phyloP scores from a whole-genome alignment of 2,113 vertebrate species.

The Thinocorus orbignyianus region DNA sequence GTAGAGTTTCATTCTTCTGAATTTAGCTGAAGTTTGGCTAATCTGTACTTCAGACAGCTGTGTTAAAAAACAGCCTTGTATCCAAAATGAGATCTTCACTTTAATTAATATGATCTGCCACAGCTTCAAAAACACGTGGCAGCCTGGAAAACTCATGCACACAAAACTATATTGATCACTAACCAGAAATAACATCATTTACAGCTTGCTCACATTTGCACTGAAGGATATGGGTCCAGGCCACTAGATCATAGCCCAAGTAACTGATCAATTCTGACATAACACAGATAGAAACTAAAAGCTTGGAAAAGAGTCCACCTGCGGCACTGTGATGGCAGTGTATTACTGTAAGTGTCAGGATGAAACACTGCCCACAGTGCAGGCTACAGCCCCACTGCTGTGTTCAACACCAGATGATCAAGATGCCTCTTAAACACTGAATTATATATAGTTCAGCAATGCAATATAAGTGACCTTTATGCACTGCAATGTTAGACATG shows the following conservation, averaged over 20 bases:
- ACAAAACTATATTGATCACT: rapidly evolving
- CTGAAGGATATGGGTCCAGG: too few species aligned
- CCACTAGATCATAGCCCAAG: background rate
- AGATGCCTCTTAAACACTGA: background rate
- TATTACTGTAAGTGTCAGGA: background rate
- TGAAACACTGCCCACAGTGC: background rate
- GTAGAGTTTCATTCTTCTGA: background rate
- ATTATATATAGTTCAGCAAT: conserved; percentile 45
- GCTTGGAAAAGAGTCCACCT: background rate
- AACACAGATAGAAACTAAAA: background rate
- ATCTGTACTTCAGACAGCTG: background rate
- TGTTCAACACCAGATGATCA: background rate
- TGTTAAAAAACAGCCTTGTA: background rate
- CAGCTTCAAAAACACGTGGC: background rate
- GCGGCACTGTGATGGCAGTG: background rate
- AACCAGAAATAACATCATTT: background rate
- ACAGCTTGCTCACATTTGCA: background rate
- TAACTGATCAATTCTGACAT: background rate
- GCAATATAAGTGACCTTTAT: conserved; percentile 33
- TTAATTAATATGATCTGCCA: background rate
- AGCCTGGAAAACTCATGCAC: background rate
- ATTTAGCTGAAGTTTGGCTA: background rate
- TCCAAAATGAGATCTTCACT: background rate
- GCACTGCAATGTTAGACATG: background rate
- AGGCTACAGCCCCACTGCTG: background rate